phyloP scores from a whole-genome alignment of 2,797 vertebrate species.

The Antennarius maculatus region DNA sequence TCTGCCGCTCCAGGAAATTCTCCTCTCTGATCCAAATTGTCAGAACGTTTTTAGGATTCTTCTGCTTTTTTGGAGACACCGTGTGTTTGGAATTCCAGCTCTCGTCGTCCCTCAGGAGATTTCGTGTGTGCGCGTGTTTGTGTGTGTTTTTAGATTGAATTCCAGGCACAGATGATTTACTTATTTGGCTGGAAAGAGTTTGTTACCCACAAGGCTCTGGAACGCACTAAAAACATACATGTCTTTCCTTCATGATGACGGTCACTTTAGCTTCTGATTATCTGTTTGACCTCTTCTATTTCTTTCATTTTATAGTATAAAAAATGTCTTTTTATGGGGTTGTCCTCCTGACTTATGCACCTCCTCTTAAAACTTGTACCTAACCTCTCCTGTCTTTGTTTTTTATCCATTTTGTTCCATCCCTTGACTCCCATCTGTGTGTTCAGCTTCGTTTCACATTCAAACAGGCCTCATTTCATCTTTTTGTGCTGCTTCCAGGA shows the following conservation, averaged over 20 bases:
- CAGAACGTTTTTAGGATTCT: slow-evolving; percentile 72
- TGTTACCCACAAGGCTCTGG: slow-evolving; percentile 70
- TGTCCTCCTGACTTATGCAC: background rate
- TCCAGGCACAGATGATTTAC: slow-evolving; percentile 74
- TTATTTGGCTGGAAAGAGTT: slow-evolving; percentile 80
- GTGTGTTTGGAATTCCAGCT: slow-evolving; percentile 59
- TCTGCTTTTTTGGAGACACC: slow-evolving; percentile 55
- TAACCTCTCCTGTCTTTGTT: background rate
- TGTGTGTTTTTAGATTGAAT: slow-evolving; percentile 45
- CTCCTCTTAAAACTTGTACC: background rate
- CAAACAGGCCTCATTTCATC: background rate
- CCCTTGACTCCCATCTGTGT: background rate
- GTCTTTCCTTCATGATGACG: too few species aligned
- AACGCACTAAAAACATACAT: slow-evolving; percentile 21
- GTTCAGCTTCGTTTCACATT: background rate
- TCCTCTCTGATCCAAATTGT: slow-evolving; percentile 41
- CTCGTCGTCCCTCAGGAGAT: slow-evolving; percentile 38
- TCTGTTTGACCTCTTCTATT: slow-evolving; percentile 37
- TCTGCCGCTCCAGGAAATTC: slow-evolving; percentile 58
- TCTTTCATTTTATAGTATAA: background rate
- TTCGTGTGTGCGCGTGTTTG: slow-evolving; percentile 12
- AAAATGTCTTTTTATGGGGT: background rate
- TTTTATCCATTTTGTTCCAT: background rate
- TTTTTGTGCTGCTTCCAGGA: slow-evolving; percentile 32
- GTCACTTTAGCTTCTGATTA: too few species aligned